These are phyloP conservation scores for Zelostemma sp. DNA, from an alignment of 1,140 invertebrate genomes.

Conservation along the genomic window DNA sequence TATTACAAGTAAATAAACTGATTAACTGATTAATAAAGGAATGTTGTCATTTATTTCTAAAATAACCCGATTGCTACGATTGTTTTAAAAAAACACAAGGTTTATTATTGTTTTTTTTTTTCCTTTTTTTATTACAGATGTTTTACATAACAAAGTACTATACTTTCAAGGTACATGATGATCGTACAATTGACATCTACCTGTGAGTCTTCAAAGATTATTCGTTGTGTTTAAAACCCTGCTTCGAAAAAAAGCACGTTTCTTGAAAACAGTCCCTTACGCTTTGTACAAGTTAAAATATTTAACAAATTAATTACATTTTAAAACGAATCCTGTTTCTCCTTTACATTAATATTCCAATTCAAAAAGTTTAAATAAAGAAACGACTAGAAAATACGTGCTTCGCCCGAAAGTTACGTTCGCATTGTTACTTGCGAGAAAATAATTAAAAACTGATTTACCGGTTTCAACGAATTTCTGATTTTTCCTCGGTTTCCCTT, in stretches of 20 bases:
- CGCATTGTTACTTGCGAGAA: too few relatives aligned
- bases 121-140: conserved; percentile 65
- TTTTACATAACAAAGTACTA: conserved; percentile 70
- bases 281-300: conserved; percentile 3
- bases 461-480: too few relatives aligned
- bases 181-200: conserved; percentile 66
- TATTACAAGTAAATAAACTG: conserved; percentile 70
- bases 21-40: conserved; percentile 67
- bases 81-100: background rate
- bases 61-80: conserved; percentile 34
- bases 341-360: too few relatives aligned
- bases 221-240: conserved; percentile 61
- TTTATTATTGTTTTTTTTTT: conserved; percentile 41
- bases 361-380: too few relatives aligned
- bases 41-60: conserved; percentile 44
- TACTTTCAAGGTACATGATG: conserved; percentile 70
- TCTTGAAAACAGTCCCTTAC: conserved; percentile 28
- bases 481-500: too few relatives aligned
- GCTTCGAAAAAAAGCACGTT: conserved; percentile 37
- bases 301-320: background rate
- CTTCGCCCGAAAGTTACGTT: too few relatives aligned
- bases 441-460: background rate
- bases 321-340: too few relatives aligned
- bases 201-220: conserved; percentile 58
- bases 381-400: too few relatives aligned